phyloP scores from a whole-genome alignment of 2,113 vertebrate genomes.

The Channa maculata region DNA sequence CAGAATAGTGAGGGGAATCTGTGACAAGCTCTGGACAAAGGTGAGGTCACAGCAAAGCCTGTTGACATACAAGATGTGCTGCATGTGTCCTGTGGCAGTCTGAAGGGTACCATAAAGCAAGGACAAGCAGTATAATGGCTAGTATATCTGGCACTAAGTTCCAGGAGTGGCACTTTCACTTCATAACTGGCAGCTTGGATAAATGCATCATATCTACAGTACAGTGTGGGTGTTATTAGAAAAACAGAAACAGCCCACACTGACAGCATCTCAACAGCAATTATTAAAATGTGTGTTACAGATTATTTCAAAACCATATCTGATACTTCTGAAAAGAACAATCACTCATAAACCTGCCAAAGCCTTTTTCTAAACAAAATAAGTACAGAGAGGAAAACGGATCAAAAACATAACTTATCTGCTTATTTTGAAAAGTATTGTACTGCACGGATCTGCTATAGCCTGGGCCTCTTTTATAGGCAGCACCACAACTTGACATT shows the following conservation, averaged over 20 bases:
- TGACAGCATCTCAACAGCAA: neutral
- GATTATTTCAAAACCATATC: neutral
- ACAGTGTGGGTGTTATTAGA: constrained; percentile 48
- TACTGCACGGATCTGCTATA: no score
- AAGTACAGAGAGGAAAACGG: neutral
- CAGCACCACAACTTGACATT: constrained; percentile 40
- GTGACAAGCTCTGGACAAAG: constrained; percentile 43
- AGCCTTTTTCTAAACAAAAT: neutral
- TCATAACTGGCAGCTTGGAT: constrained; percentile 45
- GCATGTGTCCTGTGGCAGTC: constrained; percentile 33
- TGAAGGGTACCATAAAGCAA: constrained; percentile 43
- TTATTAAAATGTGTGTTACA: neutral
- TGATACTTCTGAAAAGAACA: neutral
- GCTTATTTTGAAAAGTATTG: constrained; percentile 6
- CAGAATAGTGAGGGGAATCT: constrained; percentile 30
- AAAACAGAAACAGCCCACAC: constrained; percentile 35
- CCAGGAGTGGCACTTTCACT: constrained; percentile 31
- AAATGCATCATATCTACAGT: constrained; percentile 34
- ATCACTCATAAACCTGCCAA: constrained; percentile 1
- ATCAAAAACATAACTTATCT: neutral
- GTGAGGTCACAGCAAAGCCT: constrained; percentile 32
- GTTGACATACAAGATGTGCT: constrained; percentile 47
- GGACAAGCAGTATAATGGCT: constrained; percentile 13
- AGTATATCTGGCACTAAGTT: constrained; percentile 29
- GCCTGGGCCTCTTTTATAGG: constrained; percentile 3